Conservation (phyloP, 2,888 invertebrate genomes). For the Crossocerus cetratus region DNA sequence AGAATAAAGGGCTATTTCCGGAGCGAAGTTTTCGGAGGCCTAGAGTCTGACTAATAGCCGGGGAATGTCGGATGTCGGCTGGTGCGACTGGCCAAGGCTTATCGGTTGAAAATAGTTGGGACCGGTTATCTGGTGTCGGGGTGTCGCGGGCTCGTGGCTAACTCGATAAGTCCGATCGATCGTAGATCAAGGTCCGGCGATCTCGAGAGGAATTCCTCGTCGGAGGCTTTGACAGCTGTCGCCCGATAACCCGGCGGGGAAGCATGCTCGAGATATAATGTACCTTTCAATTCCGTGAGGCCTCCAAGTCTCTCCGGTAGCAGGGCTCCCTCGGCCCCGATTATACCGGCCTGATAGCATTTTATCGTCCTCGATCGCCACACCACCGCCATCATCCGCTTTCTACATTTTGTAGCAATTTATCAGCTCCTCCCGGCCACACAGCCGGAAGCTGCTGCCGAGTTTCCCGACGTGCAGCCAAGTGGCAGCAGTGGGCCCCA, state of each 20-base stretch:
- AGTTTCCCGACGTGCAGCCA: no score
- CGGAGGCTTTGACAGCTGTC: constrained; percentile 18
- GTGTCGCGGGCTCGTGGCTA: constrained; percentile 5
- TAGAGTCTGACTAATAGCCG: constrained; percentile 20
- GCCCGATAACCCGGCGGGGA: background rate
- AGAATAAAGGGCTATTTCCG: no score
- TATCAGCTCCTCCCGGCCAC: no score
- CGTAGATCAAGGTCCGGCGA: constrained; percentile 33
- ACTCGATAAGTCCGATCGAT: constrained; percentile 31
- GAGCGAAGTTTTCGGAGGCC: background rate
- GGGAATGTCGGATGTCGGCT: constrained; percentile 26
- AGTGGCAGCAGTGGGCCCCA: no score
- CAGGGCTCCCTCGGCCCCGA: no score
- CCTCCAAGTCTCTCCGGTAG: no score
- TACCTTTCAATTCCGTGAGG: no score
- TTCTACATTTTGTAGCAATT: no score
- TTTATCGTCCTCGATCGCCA: no score
- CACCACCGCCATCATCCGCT: no score
- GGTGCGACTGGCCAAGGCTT: constrained; percentile 14
- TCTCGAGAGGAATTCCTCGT: background rate
- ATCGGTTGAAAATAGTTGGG: constrained; percentile 19
- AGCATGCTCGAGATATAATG: background rate
- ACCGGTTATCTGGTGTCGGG: constrained; percentile 24
- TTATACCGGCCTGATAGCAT: no score
- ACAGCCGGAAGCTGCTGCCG: no score